These are phyloP conservation scores for Cecidostiba fungosa DNA, from an alignment of 2,888 invertebrate species.

Conservation along the genomic window DNA sequence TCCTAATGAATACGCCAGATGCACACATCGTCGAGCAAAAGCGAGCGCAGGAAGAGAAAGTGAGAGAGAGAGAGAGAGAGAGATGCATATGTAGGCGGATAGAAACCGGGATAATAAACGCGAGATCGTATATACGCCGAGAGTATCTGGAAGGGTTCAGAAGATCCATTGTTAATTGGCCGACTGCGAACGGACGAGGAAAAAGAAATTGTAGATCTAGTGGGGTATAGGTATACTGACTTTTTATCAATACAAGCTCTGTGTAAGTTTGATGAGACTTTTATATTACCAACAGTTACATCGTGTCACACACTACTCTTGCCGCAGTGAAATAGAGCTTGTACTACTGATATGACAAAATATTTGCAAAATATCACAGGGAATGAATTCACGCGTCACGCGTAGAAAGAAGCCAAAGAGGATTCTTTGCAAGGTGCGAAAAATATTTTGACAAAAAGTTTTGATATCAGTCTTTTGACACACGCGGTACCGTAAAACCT, in stretches of 20 bases:
- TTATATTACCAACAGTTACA: no score
- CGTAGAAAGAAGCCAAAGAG: not conserved
- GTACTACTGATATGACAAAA: not conserved
- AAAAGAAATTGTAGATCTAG: not conserved
- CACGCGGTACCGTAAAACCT: no score
- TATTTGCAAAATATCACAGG: not conserved
- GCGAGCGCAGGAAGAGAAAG: not conserved
- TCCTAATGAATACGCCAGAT: constrained; percentile 43
- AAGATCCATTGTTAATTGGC: not conserved
- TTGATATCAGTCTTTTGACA: not conserved
- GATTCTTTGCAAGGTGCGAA: not conserved
- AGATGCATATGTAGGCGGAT: not conserved
- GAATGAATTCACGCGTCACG: no score
- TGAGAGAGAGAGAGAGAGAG: constrained; percentile 13
- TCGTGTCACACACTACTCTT: no score
- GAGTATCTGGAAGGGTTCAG: not conserved
- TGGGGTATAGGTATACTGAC: not conserved
- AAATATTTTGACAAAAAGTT: not conserved
- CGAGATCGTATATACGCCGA: not conserved
- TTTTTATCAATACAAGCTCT: not conserved
- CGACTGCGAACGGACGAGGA: not conserved
- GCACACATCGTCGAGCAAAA: constrained; percentile 5
- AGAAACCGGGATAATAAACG: constrained; percentile 34
- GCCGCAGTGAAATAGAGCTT: no score
- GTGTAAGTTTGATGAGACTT: not conserved